These are phyloP conservation scores for Calcarius lapponicus DNA, from an alignment of 2,797 vertebrate genomes.

Conservation along the genomic window DNA sequence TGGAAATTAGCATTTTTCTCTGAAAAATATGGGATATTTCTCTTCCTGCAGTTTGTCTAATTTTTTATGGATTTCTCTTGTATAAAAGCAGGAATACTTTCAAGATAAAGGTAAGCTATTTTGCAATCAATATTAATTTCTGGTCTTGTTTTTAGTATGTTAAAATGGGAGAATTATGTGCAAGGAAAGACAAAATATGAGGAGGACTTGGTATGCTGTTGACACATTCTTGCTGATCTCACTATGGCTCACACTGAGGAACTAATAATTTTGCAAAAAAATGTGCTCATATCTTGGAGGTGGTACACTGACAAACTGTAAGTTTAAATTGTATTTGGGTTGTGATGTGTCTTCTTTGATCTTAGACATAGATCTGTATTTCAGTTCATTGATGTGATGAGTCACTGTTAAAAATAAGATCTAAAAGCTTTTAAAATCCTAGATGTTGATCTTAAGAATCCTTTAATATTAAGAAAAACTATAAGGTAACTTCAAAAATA, in stretches of 20 bases:
- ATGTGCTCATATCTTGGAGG: background rate
- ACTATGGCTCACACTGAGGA: background rate
- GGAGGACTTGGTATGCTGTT: background rate
- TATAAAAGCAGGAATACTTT: background rate
- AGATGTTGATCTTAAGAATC: background rate
- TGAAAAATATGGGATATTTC: conserved; percentile 8
- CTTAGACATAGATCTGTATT: background rate
- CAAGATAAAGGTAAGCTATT: background rate
- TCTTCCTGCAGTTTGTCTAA: background rate
- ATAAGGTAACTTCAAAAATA: background rate
- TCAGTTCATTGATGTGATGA: background rate
- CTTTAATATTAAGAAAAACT: background rate
- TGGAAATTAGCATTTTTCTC: conserved; percentile 61
- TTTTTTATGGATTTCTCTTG: conserved; percentile 1
- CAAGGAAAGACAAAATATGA: background rate
- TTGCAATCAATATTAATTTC: background rate
- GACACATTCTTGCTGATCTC: background rate
- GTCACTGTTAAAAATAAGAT: background rate
- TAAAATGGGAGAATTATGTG: background rate
- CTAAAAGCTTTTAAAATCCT: conserved; percentile 32
- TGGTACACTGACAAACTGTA: background rate
- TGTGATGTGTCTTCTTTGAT: background rate
- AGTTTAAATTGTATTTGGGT: background rate
- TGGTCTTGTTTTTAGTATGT: background rate
- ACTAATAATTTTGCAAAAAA: background rate